Evolutionary conservation across 2,888 invertebrate genomes (phyloP), one percentile per base, ranked within the genome.

Genomic region (Tholera decimalis): DNA sequence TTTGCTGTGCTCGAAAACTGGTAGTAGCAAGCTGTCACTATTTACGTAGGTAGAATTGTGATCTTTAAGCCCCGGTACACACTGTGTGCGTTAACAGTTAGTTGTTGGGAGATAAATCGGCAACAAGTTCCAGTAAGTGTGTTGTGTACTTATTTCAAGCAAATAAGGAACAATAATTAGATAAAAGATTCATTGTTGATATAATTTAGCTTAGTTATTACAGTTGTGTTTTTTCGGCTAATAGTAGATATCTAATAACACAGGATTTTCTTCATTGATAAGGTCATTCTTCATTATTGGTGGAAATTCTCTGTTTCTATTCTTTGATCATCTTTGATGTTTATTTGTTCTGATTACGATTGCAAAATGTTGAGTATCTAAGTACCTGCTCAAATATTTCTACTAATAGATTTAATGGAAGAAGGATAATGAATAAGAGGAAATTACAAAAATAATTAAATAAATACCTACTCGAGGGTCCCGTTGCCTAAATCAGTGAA

Each of bases 381-480:
- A 46, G 5, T 37, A 30, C 15, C 26, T 20, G n/a, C 13, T 24
- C 13, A 18, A 47, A 22, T 4, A 39, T 57, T 33, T 47, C 11
- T 35, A 41, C n/a, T 69, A 22, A 28, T 22, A 47, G 39, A 44
- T 73, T 41, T 24, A 66, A 49, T 37, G 33, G 24, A 26, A 35
- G 39, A 49, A 20, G 18, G 39, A 41, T 60, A 43, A 46, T 33
- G 9, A 43, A 18, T 28, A 26, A 56, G 57, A 44, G 33, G 30
- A 33, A 30, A 44, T 44, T 53, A 56, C 22, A 37, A 76, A 55
- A 57, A 71, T 71, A 63, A 72, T 72, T 69, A 58, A 61, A 64
- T 24, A 64, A 70, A 60, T 73, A 62, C 46, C 44, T 73, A 62
- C 46, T 41, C 62, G 8, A 43, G 50, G 37, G 13, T 7, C 24